phyloP scores from a whole-genome alignment of 2,888 invertebrate species.

The Tenthredo amoena region DNA sequence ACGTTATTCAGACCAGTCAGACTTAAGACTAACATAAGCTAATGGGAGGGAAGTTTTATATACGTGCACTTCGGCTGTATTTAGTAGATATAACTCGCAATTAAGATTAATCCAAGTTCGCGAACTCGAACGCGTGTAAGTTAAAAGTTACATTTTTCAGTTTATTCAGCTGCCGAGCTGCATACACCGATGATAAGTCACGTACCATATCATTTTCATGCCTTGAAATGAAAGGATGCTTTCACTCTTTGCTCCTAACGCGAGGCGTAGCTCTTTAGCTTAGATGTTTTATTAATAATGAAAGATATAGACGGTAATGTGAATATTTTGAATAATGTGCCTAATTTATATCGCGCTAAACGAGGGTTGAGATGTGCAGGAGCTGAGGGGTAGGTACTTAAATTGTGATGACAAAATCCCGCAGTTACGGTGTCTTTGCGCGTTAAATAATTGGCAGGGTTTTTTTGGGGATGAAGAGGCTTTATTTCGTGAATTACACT shows the following conservation, averaged over 20 bases:
- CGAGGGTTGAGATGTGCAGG: neutral
- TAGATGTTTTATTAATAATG: neutral
- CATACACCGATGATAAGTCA: neutral
- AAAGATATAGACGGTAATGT: neutral
- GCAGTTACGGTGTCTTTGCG: neutral
- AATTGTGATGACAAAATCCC: conserved; percentile 18
- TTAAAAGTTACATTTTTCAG: neutral
- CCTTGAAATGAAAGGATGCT: conserved; percentile 2
- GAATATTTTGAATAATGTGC: neutral
- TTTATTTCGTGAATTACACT: conserved; percentile 3
- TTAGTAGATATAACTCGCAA: neutral
- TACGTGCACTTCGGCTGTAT: neutral
- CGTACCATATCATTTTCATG: neutral
- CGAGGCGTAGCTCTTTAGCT: neutral
- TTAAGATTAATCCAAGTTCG: neutral
- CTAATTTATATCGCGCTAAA: conserved; percentile 10
- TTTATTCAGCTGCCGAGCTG: neutral
- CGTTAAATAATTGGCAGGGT: neutral
- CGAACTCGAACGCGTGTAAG: neutral
- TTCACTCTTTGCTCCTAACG: neutral
- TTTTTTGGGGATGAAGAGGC: neutral
- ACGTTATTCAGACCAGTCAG: neutral
- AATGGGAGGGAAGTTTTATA: conserved; percentile 8
- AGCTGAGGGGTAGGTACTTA: neutral
- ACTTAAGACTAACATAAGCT: conserved; percentile 8